Base-by-base conservation (phyloP, 2,113 vertebrate species). In the Gobius niger region DNA sequence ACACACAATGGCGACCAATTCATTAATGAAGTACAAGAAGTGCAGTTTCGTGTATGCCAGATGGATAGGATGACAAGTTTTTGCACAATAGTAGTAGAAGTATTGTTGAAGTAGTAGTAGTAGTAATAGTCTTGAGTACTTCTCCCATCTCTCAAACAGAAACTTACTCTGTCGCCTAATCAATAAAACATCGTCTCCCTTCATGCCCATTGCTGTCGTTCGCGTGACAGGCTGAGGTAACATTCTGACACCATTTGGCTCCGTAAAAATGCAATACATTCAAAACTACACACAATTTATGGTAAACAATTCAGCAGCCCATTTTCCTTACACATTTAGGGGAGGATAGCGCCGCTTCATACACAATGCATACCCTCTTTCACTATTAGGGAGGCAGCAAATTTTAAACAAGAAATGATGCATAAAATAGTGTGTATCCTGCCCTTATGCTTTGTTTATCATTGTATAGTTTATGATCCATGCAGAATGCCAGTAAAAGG, bases 171-270 rank as follows among this genome's bases (percentile, higher is more conserved):
- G 24, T 14, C 7, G 7, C 5, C 54, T 57, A 40, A 57, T 57
- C 54, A 57, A 57, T 57, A 57, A 57, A 40, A 40, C 24, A 57
- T 57, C 3, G 24, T 34, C 54, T 57, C 6, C 24, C 54, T 57
- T 54, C 52, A 54, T 54, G 52, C 52, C 12, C 18, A 54, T 24
- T 54, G 52, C 52, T 54, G 52, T 18, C 24, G 52, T 24, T 54
- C 52, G 19, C 18, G 18, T 54, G 52, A 54, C 54, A 40, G 54
- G 54, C 54, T 57, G 54, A 57, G 54, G 54, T 57, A 57, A 57
- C 54, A 40, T 57, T 57, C 40, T 57, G 54, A 57, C 54, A 57
- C 11, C 19, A 57, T 40, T 57, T 57, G 54, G 54, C 54, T 14
- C 24, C 19, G 14, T 57, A 57, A 57, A 34, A 34, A 40, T 40